These are phyloP conservation scores for Zygaena filipendulae DNA, from an alignment of 2,888 invertebrate species.

Conservation along the genomic window DNA sequence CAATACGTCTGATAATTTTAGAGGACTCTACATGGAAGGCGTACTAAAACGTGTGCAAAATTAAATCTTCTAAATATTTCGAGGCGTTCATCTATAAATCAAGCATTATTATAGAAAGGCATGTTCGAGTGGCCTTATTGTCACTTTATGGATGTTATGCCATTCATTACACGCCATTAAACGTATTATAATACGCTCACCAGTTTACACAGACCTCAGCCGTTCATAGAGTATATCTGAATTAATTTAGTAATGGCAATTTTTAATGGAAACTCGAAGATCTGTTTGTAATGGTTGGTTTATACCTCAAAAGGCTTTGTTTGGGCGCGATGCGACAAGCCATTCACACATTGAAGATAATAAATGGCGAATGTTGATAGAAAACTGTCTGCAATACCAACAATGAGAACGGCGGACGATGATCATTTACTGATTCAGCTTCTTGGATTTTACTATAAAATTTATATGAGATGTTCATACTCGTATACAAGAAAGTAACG, in stretches of 20 bases:
- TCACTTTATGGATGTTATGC: slow-evolving; percentile 66
- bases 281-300: slow-evolving; percentile 32
- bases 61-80: slow-evolving; percentile 40
- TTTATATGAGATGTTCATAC: no score
- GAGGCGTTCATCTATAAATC: slow-evolving; percentile 55
- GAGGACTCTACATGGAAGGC: no score
- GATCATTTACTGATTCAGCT: no score
- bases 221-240: slow-evolving; percentile 12
- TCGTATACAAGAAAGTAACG: no score
- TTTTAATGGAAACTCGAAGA: slow-evolving; percentile 31
- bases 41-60: slow-evolving; percentile 54
- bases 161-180: slow-evolving; percentile 68
- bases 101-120: slow-evolving; percentile 59
- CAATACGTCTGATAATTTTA: no score
- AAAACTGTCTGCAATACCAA: no score
- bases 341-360: slow-evolving; percentile 53
- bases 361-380: slow-evolving; percentile 50
- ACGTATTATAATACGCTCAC: slow-evolving; percentile 55
- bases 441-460: no score
- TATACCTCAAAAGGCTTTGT: slow-evolving; percentile 58
- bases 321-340: slow-evolving; percentile 60
- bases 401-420: no score
- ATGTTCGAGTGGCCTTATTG: slow-evolving; percentile 62
- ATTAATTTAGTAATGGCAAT: slow-evolving; percentile 19
- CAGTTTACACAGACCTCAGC: slow-evolving; percentile 25